Evolutionary conservation across 1,140 invertebrate genomes (phyloP), one percentile per base, ranked within the genome.

Genomic region (Drosophila ficusphila): DNA sequence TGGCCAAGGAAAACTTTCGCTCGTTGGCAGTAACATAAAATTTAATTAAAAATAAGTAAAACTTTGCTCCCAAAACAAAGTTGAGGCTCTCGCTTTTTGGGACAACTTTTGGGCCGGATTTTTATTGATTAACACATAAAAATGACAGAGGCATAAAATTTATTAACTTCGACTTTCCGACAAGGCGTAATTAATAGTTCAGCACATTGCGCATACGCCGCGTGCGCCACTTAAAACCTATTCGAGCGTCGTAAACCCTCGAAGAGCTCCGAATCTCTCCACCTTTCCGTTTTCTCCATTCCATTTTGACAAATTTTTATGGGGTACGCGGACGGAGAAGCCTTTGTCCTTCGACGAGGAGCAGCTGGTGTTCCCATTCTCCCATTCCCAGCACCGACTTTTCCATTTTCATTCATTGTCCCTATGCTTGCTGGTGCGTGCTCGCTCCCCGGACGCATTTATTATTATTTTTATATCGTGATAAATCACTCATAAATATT

Each of bases 401-500:
- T 46, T 16, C 23, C 51, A 14, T 36, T 52, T 23, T 18, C 48
- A 56, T 39, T 69, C 62, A 57, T 60, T 57, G 23, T 65, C 62
- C 12, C 27, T 48, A 42, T 58, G 61, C 69, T 47, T 52, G 33
- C 74, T 76, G 78, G 82, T 88, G 72, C 72, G 64, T 75, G 74
- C 42, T 67, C 29, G 65, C 42, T 42, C 53, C 53, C 53, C 48
- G 33, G 34, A 53, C 82, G 70, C 77, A 88, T 88, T 88, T 88
- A 88, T 88, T 88, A 88, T 88, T 88, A 88, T 89, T 88, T 88
- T 88, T 88, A 88, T 88, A 82, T 88, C 82, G 82, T 88, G 82
- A 88, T 88, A 88, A 88, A 88, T 88, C 82, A 88, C 82, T 88
- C 82, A 88, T 88, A 88, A 88, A 88, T 88, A 88, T 88, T 88